These are phyloP conservation scores for Syngnathus rostellatus DNA, from an alignment of 2,797 vertebrate species.

Conservation along the genomic window DNA sequence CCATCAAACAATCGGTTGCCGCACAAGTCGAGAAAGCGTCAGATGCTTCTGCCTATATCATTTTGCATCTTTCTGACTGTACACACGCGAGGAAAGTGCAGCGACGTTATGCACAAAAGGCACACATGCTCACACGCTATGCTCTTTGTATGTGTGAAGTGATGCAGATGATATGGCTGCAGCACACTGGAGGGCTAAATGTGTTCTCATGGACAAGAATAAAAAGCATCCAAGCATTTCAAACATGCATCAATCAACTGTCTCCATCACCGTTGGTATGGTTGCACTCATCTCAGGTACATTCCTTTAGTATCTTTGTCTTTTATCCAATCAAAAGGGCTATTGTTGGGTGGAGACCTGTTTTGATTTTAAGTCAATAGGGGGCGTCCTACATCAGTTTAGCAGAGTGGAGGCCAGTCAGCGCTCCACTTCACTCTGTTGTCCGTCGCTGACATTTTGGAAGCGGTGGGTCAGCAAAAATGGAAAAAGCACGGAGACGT, in stretches of 20 bases:
- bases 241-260: neutral
- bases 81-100: neutral
- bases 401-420: constrained; percentile 24
- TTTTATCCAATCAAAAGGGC: neutral
- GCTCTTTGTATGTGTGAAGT: constrained; percentile 66
- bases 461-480: constrained; percentile 66
- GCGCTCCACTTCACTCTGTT: constrained; percentile 57
- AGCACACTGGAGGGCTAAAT: constrained; percentile 39
- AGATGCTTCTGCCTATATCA: constrained; percentile 17
- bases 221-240: neutral
- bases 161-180: constrained; percentile 67
- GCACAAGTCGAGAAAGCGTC: constrained; percentile 10
- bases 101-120: constrained; percentile 39
- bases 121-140: constrained; percentile 44
- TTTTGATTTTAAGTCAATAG: constrained; percentile 50
- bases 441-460: constrained; percentile 62
- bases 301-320: neutral
- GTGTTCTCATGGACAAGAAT: neutral
- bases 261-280: neutral
- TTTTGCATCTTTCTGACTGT: neutral
- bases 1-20: neutral
- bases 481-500: constrained; percentile 46
- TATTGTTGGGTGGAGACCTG: neutral
- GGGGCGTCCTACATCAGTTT: constrained; percentile 58
- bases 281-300: neutral